phyloP scores from a whole-genome alignment of 2,888 invertebrate species.

The Stomorhina lunata region DNA sequence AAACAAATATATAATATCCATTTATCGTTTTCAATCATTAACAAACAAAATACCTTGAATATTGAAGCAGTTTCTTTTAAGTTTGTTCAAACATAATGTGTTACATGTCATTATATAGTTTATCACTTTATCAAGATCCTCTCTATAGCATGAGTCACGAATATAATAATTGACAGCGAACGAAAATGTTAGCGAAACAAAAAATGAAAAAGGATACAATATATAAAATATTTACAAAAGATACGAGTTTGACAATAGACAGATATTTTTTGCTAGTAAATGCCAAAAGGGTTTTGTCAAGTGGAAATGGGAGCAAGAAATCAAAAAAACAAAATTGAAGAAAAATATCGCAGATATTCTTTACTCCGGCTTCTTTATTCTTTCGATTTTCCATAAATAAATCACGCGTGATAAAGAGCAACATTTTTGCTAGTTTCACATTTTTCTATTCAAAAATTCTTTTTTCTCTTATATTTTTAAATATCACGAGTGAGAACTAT shows the following conservation, averaged over 20 bases:
- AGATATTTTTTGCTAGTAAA: conserved; percentile 17
- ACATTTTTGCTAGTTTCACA: not conserved
- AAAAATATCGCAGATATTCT: not conserved
- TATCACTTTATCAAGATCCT: conserved; percentile 48
- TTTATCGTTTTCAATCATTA: not conserved
- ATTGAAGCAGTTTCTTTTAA: too few relatives aligned
- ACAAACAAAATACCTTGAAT: too few relatives aligned
- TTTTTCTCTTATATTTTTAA: not conserved
- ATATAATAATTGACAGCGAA: conserved; percentile 35
- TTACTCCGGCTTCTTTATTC: not conserved
- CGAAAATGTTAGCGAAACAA: not conserved
- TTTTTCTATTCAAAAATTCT: not conserved
- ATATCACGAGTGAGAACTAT: conserved; percentile 38
- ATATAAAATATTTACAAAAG: conserved; percentile 34
- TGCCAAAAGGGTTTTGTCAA: conserved; percentile 48
- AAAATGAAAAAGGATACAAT: not conserved
- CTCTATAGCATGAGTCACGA: conserved; percentile 44
- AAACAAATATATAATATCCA: not conserved
- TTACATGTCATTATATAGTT: conserved; percentile 46
- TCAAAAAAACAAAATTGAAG: not conserved
- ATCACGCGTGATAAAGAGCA: conserved; percentile 44
- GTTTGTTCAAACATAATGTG: not conserved
- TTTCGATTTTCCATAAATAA: conserved; percentile 46
- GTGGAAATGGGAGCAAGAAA: conserved; percentile 27
- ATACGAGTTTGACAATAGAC: not conserved